phyloP scores from a whole-genome alignment of 37 sponge, comb jelly and placozoan genomes.

The Hormiphora californensis region DNA sequence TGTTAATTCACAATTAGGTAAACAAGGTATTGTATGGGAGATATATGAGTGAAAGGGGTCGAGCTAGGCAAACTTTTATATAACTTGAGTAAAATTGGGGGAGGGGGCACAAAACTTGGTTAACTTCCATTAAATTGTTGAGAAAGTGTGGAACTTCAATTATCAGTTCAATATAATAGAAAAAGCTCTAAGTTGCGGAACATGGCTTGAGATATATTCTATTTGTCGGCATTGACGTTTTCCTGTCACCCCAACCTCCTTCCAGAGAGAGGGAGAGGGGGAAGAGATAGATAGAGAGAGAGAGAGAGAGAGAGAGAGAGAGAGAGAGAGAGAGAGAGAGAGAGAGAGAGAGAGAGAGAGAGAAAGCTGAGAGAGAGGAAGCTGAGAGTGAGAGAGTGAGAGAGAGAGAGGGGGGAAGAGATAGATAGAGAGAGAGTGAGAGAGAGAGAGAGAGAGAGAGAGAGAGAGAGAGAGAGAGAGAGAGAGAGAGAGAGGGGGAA shows the following conservation, averaged over 20 bases:
- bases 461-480: neutral
- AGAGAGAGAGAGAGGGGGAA: neutral
- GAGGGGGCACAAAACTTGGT: no score
- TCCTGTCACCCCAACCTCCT: no score
- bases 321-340: neutral
- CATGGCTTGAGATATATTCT: no score
- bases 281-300: neutral
- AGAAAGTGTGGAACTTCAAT: neutral
- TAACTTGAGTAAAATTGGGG: no score
- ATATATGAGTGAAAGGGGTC: no score
- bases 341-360: neutral
- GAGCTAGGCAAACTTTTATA: no score
- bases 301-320: neutral
- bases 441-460: neutral
- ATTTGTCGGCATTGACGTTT: no score
- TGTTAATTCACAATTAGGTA: no score
- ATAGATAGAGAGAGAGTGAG: neutral
- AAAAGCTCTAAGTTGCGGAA: neutral
- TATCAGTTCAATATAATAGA: neutral
- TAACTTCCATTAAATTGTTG: no score
- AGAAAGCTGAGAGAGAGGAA: neutral
- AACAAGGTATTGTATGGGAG: no score
- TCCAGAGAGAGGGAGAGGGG: no score
- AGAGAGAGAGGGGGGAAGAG: neutral
- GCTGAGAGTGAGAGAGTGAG: neutral